Percentiles rank a stretch among this genome's conserved stretches.
These are phyloP conservation scores for Drosophila ananassae DNA, from an alignment of 1,140 invertebrate species.

Conservation along the genomic window DNA sequence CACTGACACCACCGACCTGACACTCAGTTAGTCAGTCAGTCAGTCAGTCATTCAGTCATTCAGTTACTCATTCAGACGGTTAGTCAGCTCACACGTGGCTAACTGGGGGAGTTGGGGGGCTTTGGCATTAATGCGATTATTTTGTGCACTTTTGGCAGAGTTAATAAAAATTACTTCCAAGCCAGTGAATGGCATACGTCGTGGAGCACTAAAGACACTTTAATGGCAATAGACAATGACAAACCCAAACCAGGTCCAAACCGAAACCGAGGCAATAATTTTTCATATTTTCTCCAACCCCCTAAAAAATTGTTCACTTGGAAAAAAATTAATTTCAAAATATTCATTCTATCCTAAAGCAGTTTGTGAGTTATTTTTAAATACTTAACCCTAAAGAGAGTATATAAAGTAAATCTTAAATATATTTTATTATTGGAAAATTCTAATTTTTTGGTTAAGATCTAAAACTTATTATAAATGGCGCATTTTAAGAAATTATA, in stretches of 20 bases:
- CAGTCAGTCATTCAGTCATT: slow-evolving; percentile 28
- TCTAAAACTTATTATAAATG: too few relatives aligned
- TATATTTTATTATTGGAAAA: too few relatives aligned
- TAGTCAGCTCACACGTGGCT: slow-evolving; percentile 68
- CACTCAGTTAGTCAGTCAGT: slow-evolving; percentile 27
- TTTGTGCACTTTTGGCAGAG: slow-evolving; percentile 79
- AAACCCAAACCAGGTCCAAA: slow-evolving; percentile 33
- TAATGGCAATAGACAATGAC: slow-evolving; percentile 72
- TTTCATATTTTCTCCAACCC: slow-evolving; percentile 29
- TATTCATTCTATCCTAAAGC: not conserved
- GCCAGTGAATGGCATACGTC: slow-evolving; percentile 78
- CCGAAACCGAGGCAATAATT: slow-evolving; percentile 60
- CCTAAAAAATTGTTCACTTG: slow-evolving; percentile 5
- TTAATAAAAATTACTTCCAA: slow-evolving; percentile 83
- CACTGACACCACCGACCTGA: slow-evolving; percentile 70
- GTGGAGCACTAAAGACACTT: slow-evolving; percentile 72
- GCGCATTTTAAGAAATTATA: too few relatives aligned
- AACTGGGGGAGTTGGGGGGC: slow-evolving; percentile 7
- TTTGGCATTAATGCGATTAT: slow-evolving; percentile 77
- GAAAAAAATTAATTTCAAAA: not conserved
- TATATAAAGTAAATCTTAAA: too few relatives aligned
- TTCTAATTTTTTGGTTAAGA: too few relatives aligned
- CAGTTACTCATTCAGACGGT: slow-evolving; percentile 59
- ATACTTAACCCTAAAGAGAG: too few relatives aligned
- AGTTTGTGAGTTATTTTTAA: not conserved